Base-by-base conservation (phyloP, 2,888 invertebrate genomes). In the Platerodrilus igneus region DNA sequence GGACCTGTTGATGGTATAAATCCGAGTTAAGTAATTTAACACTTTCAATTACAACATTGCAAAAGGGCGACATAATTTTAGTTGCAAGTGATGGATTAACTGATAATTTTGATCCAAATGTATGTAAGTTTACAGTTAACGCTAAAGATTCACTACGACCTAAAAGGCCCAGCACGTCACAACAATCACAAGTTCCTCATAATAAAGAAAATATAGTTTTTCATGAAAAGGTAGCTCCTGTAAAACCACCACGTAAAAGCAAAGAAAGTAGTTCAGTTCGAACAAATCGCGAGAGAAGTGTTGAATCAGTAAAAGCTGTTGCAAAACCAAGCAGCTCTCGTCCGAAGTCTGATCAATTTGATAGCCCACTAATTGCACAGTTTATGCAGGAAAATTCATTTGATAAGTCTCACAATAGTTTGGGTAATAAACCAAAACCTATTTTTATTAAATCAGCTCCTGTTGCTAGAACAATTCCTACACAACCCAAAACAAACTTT, bases 101-200 rank as follows among this genome's bases (percentile, higher is more conserved):
- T 4, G 91, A 92, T 62, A 92, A 92, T 65, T 88, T 90, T 57
- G 91, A 92, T 69, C 91, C 91, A 1, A 90, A 91, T 17, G 90
- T 92, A 38, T 90, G 90, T 16, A 87, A 86, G 67, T 87, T 90
- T 59, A 86, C 89, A 3, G 74, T 78, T 3, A 66, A 63, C 40
- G 49, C 56, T 3, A 54, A 51, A 60, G 26, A 66, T 62, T 20
- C 70, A 63, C 26, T 70, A 64, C 57, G 68, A 63, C 45, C 66
- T 61, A 58, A 68, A 64, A 41, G 66, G 17, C 11, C 13, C 9
- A 15, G 14, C 34, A 10, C 39, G 17, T 7, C 33, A 17, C 2
- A 30, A 19, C 3, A 14, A 32, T 26, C 15, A 3, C 3, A 16
- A 11, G n/a, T 11, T n/a, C 25, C 34, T 3, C 41, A 37, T 15